Conservation (phyloP, 1,140 invertebrate species). For the Atta texana region DNA sequence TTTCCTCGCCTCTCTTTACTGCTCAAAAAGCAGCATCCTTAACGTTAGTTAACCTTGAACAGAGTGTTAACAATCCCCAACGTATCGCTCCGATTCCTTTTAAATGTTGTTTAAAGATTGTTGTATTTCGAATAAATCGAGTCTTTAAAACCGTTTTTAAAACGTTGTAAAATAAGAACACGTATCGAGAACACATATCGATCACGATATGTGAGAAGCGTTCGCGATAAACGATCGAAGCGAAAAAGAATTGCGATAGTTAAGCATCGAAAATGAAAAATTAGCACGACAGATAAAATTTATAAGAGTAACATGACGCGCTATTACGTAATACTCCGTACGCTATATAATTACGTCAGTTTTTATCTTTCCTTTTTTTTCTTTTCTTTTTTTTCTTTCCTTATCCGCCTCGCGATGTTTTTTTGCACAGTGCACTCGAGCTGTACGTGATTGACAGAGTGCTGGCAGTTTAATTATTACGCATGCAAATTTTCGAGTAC, state of each 20-base stretch:
- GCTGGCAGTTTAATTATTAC: slow-evolving; percentile 41
- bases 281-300: background rate
- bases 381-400: background rate
- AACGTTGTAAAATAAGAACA: slow-evolving; percentile 7
- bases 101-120: slow-evolving; percentile 21
- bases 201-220: background rate
- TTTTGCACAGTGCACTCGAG: slow-evolving; percentile 6
- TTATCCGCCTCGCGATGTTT: background rate
- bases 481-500: slow-evolving; percentile 20
- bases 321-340: slow-evolving; percentile 9
- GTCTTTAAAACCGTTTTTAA: background rate
- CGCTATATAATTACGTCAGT: background rate
- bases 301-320: background rate
- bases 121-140: background rate
- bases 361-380: background rate
- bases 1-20: background rate
- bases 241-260: background rate
- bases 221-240: background rate
- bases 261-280: background rate
- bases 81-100: slow-evolving; percentile 23
- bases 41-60: slow-evolving; percentile 28
- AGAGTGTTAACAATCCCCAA: slow-evolving; percentile 30
- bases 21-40: background rate
- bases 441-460: slow-evolving; percentile 21
- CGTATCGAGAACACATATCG: background rate